phyloP scores from a whole-genome alignment of 2,888 invertebrate genomes.

The Limnephilus auricula region DNA sequence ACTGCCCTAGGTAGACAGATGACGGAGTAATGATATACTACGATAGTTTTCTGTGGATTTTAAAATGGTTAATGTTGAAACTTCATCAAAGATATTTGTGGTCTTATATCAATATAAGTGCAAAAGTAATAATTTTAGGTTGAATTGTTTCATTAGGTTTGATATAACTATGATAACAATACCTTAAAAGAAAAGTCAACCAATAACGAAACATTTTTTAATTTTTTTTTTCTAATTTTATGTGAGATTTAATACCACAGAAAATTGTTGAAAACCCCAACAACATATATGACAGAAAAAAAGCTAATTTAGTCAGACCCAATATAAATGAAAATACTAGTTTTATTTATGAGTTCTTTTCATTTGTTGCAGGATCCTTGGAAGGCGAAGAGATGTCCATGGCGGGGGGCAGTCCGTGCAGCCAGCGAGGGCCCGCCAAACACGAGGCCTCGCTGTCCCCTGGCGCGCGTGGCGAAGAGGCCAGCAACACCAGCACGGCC shows the following conservation, averaged over 20 bases:
- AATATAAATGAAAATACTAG: neutral
- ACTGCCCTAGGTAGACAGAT: neutral
- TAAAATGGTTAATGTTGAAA: neutral
- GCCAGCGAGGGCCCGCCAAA: constrained; percentile 77
- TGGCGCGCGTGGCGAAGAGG: constrained; percentile 85
- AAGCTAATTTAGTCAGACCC: neutral
- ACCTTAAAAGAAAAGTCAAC: neutral
- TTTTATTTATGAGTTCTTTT: neutral
- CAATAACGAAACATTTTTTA: too few relatives aligned
- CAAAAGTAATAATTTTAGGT: neutral
- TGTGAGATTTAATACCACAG: too few relatives aligned
- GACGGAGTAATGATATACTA: neutral
- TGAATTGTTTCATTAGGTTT: neutral
- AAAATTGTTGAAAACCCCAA: too few relatives aligned
- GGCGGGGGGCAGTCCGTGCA: constrained; percentile 76
- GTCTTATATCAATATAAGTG: neutral
- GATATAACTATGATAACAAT: neutral
- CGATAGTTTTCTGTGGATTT: neutral
- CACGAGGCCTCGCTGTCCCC: constrained; percentile 83
- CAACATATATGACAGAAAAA: too few relatives aligned
- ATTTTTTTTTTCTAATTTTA: too few relatives aligned
- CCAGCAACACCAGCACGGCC: constrained; percentile 83
- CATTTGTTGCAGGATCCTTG: constrained; percentile 81
- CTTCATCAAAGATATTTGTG: neutral
- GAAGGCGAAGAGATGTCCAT: constrained; percentile 88